These are phyloP conservation scores for Drosophila neotestacea DNA, from an alignment of 2,888 invertebrate species.

Conservation along the genomic window DNA sequence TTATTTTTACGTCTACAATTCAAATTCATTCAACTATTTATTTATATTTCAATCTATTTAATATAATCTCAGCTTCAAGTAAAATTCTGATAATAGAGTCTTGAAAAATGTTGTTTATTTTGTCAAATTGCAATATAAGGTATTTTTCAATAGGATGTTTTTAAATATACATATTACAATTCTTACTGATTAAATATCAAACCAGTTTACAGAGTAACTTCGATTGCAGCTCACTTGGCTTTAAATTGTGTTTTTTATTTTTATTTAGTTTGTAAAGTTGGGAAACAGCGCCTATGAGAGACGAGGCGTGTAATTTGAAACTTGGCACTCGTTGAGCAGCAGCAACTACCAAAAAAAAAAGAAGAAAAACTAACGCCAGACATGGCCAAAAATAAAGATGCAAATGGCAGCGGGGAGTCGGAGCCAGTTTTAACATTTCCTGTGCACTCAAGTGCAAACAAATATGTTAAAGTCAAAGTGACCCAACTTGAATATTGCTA, in stretches of 20 bases:
- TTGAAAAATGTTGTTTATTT: neutral
- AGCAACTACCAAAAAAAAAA: constrained; percentile 17
- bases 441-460: constrained; percentile 47
- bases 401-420: constrained; percentile 11
- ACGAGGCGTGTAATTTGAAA: constrained; percentile 74
- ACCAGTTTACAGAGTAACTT: neutral
- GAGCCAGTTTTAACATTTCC: constrained; percentile 22
- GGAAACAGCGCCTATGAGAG: constrained; percentile 43
- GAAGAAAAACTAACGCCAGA: constrained; percentile 4
- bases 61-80: neutral
- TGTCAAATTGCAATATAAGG: too few relatives aligned
- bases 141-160: too few relatives aligned
- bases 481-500: constrained; percentile 34
- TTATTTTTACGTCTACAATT: neutral
- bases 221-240: neutral
- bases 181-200: too few relatives aligned
- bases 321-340: constrained; percentile 57
- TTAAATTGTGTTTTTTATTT: constrained; percentile 13
- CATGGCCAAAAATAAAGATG: constrained; percentile 2
- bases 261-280: constrained; percentile 39
- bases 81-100: neutral
- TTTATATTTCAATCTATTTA: too few relatives aligned
- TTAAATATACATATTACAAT: too few relatives aligned
- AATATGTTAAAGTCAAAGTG: constrained; percentile 45
- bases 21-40: neutral